A percentile compares a stretch with the other conserved stretches of the same genome.
phyloP scores from a whole-genome alignment of 2,797 vertebrate species.

The Alcedo atthis region DNA sequence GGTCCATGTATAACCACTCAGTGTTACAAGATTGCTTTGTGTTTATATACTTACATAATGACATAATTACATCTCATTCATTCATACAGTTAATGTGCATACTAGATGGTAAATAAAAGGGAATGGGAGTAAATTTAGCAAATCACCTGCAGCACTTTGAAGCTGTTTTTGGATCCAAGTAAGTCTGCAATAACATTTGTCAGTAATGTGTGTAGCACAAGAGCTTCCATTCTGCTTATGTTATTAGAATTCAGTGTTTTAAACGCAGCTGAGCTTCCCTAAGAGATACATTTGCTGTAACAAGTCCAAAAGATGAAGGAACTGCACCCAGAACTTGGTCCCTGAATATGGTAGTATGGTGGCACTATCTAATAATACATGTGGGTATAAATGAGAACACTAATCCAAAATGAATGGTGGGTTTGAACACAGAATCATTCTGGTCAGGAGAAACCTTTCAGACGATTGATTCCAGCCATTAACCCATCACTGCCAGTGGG shows the following conservation, averaged over 20 bases:
- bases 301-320: not conserved
- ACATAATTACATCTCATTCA: slow-evolving; percentile 58
- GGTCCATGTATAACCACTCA: slow-evolving; percentile 32
- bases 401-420: not conserved
- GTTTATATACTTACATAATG: slow-evolving; percentile 48
- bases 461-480: too few relatives aligned
- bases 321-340: not conserved
- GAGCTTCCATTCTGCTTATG: not conserved
- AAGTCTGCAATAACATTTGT: slow-evolving; percentile 7
- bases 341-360: rapidly evolving
- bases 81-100: slow-evolving; percentile 55
- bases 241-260: not conserved
- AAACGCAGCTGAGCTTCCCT: rapidly evolving
- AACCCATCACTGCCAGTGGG: not conserved
- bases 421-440: not conserved
- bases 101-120: slow-evolving; percentile 50
- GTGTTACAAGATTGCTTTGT: slow-evolving; percentile 28
- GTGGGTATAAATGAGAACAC: not conserved
- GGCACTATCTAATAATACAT: too few relatives aligned
- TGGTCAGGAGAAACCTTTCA: not conserved
- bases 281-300: rapidly evolving
- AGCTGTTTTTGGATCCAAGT: not conserved
- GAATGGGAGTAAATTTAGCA: slow-evolving; percentile 48
- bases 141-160: slow-evolving; percentile 46
- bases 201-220: not conserved